Percentiles rank a stretch among this genome's conserved stretches.
Evolutionary conservation across 2,888 invertebrate genomes (phyloP).

Genomic region (Neoitamus cyanurus): DNA sequence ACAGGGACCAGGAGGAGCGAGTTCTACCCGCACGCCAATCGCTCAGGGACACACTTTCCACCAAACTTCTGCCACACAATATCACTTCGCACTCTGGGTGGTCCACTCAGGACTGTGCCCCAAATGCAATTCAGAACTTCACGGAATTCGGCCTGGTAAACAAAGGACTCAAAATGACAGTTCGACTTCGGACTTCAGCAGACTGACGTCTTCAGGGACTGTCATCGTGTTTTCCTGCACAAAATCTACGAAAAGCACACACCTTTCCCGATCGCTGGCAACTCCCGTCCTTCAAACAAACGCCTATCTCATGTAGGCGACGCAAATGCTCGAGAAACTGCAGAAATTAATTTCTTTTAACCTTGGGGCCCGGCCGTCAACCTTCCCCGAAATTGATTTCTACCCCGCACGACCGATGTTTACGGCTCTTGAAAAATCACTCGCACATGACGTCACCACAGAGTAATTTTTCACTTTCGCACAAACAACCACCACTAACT

Average conservation of each 20-base stretch:
- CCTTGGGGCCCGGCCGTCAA: conserved; percentile 37
- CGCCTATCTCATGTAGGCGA: neutral
- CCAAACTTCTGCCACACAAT: neutral
- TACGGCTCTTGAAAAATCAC: neutral
- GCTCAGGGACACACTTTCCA: neutral
- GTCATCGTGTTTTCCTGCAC: conserved; percentile 3
- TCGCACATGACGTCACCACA: conserved; percentile 17
- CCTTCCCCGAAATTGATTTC: conserved; percentile 43
- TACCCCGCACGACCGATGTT: conserved; percentile 15
- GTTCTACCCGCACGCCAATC: neutral
- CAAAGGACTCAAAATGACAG: conserved; percentile 28
- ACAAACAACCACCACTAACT: neutral
- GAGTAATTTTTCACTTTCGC: neutral
- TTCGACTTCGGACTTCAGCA: neutral
- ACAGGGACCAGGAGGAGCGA: neutral
- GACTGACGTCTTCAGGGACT: conserved; percentile 4
- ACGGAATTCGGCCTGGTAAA: neutral
- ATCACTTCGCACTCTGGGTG: neutral
- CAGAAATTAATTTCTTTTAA: neutral
- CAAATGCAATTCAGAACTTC: conserved; percentile 7
- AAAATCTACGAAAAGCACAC: neutral
- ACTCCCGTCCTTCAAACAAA: neutral
- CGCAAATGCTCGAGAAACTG: neutral
- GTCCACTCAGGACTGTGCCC: neutral
- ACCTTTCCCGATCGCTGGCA: neutral